Conservation (phyloP, 2,888 invertebrate genomes). For the Desoria tigrina region DNA sequence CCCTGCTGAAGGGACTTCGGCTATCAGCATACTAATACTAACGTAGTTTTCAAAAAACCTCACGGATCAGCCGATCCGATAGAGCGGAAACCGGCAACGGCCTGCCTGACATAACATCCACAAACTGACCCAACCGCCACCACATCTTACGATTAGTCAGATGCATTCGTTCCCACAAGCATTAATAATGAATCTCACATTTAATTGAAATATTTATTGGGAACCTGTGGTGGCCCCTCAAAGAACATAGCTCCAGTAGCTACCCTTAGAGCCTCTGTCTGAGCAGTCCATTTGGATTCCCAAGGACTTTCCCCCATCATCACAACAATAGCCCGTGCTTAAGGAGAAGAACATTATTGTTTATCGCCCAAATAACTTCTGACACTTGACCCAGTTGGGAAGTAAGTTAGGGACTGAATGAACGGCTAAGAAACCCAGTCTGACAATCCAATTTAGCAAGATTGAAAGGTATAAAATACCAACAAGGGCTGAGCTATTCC, state of each 20-base stretch:
- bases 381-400: conserved; percentile 23
- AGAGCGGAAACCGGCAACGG: not conserved
- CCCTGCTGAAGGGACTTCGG: not conserved
- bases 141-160: not conserved
- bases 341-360: conserved; percentile 16
- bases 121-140: not conserved
- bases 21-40: no score
- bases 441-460: conserved; percentile 24
- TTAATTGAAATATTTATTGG: conserved; percentile 15
- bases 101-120: not conserved
- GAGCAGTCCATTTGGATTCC: no score
- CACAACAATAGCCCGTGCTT: no score
- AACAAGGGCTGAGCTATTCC: conserved; percentile 3
- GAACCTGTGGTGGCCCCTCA: not conserved
- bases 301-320: no score
- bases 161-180: not conserved
- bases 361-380: conserved; percentile 24
- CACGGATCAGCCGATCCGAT: not conserved
- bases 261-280: no score
- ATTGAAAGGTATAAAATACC: conserved; percentile 27
- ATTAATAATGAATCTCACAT: conserved; percentile 9
- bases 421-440: conserved; percentile 11
- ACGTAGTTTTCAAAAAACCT: not conserved
- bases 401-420: conserved; percentile 14
- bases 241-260: no score